Base-by-base conservation (phyloP, 2,113 vertebrate genomes). In the Galbula dea region DNA sequence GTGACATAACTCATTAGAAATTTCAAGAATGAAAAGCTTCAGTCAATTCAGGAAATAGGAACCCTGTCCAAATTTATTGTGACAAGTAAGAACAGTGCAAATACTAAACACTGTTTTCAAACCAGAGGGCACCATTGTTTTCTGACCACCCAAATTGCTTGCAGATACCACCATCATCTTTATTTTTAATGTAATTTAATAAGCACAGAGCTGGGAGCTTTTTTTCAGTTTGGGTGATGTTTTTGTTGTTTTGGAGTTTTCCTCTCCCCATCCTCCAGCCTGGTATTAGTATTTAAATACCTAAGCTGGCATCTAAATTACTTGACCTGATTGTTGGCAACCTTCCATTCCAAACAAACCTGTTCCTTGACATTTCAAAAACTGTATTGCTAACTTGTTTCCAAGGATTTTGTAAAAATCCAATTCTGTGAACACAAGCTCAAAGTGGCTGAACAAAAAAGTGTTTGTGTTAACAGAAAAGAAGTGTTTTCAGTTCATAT, bases 1-100 rank as follows among this genome's bases (percentile, higher is more conserved):
- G 82, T 96, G 95, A 95, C 95, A 95, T 88, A 95, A 71, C 84
- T 91, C 89, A 94, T 93, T 95, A 95, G 94, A 96, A 90, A 97
- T 87, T 94, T 94, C 88, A 67, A 79, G 84, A 92, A 96, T 78
- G 93, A 97, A 96, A 92, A 76, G 85, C 87, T 97, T 93, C 66
- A 86, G 87, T 93, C 89, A 94, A 21, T 90, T 95, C 85, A 94
- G 54, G 65, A 96, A 96, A 72, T 32, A 36, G 30, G 79, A 90
- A 85, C 72, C 75, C 43, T 67, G 22, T 62, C 73, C 89, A 89
- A 96, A 97, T 96, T 91, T 93, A 94, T 79, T 93, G 58, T 94
- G 83, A 95, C 77, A 94, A 97, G 92, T 68, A 73, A 69, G 79
- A 88, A 39, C 82, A 88, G 61, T 89, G 48, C 58, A 88, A 94